A percentile compares a stretch with the other conserved stretches of the same genome.
Evolutionary conservation across 2,888 invertebrate genomes (phyloP).

Genomic region (Nomada goodeniana): DNA sequence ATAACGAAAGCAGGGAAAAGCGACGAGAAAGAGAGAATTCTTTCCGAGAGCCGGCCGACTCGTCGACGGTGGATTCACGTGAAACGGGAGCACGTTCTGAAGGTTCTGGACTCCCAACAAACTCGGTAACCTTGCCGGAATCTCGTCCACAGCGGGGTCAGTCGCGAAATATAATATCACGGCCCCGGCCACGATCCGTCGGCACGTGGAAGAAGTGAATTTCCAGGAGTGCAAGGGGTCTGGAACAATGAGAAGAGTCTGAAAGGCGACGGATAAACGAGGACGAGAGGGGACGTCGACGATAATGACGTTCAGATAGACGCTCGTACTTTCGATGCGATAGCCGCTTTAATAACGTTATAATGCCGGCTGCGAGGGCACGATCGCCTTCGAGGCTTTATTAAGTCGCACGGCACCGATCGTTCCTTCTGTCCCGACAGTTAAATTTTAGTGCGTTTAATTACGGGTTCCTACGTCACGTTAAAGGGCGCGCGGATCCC

Average conservation of each 20-base stretch:
- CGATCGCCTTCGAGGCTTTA: conserved; percentile 68
- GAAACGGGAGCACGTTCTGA: conserved; percentile 74
- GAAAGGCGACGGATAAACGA: conserved; percentile 9
- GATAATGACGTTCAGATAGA: conserved; percentile 67
- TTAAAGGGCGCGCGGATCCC: not conserved
- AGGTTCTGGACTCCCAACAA: conserved; percentile 74
- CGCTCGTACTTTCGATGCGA: conserved; percentile 70
- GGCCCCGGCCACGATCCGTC: conserved; percentile 17
- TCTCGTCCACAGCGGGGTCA: conserved; percentile 69
- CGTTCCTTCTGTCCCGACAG: conserved; percentile 67
- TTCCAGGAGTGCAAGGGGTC: conserved; percentile 23
- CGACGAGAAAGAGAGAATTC: conserved; percentile 36
- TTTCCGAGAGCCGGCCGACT: conserved; percentile 21
- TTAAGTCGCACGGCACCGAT: conserved; percentile 71
- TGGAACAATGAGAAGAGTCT: conserved; percentile 18
- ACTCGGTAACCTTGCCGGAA: conserved; percentile 75
- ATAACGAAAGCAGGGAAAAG: conserved; percentile 34
- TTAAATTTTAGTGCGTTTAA: conserved; percentile 80
- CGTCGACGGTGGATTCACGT: conserved; percentile 51
- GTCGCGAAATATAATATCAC: conserved; percentile 66
- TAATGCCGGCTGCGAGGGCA: conserved; percentile 57
- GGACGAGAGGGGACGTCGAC: conserved; percentile 51
- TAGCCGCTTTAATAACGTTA: conserved; percentile 72
- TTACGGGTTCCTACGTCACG: conserved; percentile 69
- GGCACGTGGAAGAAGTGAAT: conserved; percentile 22